Evolutionary conservation across 2,888 invertebrate species (phyloP).

Genomic region (Camponotus fellah): DNA sequence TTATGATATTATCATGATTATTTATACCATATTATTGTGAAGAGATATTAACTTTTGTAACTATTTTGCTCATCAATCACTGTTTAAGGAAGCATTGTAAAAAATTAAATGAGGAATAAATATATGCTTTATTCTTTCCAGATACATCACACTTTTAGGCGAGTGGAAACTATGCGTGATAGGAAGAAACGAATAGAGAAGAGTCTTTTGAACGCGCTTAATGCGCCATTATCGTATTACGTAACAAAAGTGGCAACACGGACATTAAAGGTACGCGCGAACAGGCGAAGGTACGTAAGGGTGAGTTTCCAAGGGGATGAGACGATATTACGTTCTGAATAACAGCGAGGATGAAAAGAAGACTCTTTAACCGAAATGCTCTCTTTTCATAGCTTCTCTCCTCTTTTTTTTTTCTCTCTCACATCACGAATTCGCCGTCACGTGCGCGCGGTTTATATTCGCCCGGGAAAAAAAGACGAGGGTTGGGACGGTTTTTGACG

Average conservation of each 20-base stretch:
- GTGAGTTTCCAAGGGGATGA: slow-evolving; percentile 36
- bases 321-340: slow-evolving; percentile 62
- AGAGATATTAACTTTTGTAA: slow-evolving; percentile 6
- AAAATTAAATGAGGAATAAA: slow-evolving; percentile 12
- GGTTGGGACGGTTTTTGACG: slow-evolving; percentile 5
- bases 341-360: slow-evolving; percentile 42
- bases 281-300: slow-evolving; percentile 38
- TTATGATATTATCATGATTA: not conserved
- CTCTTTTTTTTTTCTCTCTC: not conserved
- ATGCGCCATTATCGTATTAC: slow-evolving; percentile 64
- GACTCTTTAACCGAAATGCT: slow-evolving; percentile 59
- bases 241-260: slow-evolving; percentile 59
- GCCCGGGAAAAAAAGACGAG: not conserved
- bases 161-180: slow-evolving; percentile 17
- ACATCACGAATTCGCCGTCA: slow-evolving; percentile 27
- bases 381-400: not conserved
- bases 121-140: not conserved
- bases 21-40: not conserved
- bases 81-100: not conserved
- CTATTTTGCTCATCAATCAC: not conserved
- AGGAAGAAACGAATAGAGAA: not conserved
- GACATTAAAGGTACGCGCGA: slow-evolving; percentile 47
- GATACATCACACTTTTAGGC: slow-evolving; percentile 16
- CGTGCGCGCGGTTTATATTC: slow-evolving; percentile 24
- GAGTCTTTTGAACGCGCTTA: slow-evolving; percentile 51